phyloP scores from a whole-genome alignment of 1,140 invertebrate species.

The Stegodyphus mimosarum region DNA sequence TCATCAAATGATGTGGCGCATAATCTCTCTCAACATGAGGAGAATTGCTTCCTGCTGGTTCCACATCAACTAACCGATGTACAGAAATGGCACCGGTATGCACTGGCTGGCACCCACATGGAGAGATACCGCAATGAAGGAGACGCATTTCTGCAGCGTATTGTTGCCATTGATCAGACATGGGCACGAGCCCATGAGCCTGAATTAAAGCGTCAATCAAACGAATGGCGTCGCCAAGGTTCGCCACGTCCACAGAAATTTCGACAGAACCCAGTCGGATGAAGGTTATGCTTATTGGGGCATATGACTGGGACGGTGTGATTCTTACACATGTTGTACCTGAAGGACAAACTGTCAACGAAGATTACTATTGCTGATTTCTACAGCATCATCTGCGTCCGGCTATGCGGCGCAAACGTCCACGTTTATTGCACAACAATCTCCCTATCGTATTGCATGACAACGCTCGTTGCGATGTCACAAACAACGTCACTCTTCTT shows the following conservation, averaged over 20 bases:
- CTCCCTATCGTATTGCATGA: constrained; percentile 5
- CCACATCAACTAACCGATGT: constrained; percentile 2
- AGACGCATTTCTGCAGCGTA: too few relatives aligned
- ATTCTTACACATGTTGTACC: background rate
- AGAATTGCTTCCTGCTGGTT: background rate
- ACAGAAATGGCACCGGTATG: too few relatives aligned
- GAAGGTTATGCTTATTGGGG: background rate
- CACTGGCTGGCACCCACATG: too few relatives aligned
- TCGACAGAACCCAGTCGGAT: background rate
- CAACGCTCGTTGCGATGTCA: constrained; percentile 7
- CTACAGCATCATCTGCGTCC: constrained; percentile 9
- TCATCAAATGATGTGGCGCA: constrained; percentile 1
- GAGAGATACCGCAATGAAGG: too few relatives aligned
- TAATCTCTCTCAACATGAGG: background rate
- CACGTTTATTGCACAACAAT: constrained; percentile 14
- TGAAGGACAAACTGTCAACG: constrained; percentile 6
- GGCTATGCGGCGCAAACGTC: constrained; percentile 4
- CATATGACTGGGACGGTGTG: too few relatives aligned
- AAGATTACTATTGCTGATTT: background rate
- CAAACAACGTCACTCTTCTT: constrained; percentile 2
- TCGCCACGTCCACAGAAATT: background rate
- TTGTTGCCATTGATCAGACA: too few relatives aligned
- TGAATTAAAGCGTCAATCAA: constrained; percentile 3
- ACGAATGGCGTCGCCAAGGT: background rate
- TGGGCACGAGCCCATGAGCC: too few relatives aligned